Evolutionary conservation across 2,888 invertebrate genomes (phyloP), one percentile per base, ranked within the genome.

Genomic region (Sylvicola cinctus): DNA sequence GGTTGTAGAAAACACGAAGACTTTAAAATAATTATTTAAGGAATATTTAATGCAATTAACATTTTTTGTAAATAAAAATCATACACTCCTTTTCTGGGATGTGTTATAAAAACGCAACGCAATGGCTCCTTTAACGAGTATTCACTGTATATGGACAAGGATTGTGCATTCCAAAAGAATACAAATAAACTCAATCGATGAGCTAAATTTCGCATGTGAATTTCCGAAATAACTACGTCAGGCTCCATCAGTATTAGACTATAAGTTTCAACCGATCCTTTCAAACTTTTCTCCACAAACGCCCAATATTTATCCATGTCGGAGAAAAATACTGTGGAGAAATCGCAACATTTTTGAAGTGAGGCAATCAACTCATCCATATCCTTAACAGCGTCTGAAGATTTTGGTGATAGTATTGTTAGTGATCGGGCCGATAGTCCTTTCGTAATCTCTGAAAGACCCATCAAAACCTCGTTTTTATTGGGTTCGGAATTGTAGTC

Each of bases 1-100:
- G 78, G 50, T 74, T 78, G 53, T 75, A 79, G 49, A 73, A 75
- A 29, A 79, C 60, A 10, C 76, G 63, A 45, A 72, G 77, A 26
- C 20, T n/a, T n/a, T 75, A 75, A 38, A 6, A 44, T 44, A 36
- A 34, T 27, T 20, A 33, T 20, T 32, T 25, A 31, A 8, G 14
- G 8, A 20, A 20, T 20, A 20, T 20, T 20, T 20, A 32, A 32
- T 60, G 66, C 59, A 53, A 73, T 70, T 8, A 20, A 20, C 4
- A 20, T 6, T 20, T 6, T 20, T 20, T 20, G 4, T 20, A 20
- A n/a, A n/a, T n/a, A n/a, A n/a, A n/a, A n/a, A n/a, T n/a, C 20
- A 8, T 20, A 20, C 20, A 68, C 68, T 40, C 63, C 62, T 32
- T 58, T 51, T 41, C 68, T 60, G 0, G 70, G 69, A 45, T 69